Evolutionary conservation across 2,888 invertebrate genomes (phyloP), one percentile per base, ranked within the genome.

Genomic region (Tetragonisca angustula): DNA sequence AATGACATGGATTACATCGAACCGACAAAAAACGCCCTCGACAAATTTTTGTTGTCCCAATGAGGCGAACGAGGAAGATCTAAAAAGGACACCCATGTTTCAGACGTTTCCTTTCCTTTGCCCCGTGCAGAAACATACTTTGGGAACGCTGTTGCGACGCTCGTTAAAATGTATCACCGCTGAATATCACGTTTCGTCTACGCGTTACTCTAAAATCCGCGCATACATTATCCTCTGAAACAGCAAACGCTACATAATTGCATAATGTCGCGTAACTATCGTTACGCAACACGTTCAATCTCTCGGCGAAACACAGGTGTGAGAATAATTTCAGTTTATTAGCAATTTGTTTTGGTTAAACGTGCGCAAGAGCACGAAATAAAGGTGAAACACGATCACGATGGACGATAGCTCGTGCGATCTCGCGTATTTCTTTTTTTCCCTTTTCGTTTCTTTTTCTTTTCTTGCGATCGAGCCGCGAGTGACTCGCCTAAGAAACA

Each of bases 231-330:
- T 50, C 59, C 56, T 50, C 19, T 2, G 13, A 27, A 64, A 32
- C 32, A 64, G 13, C 4, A 32, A 64, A 21, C 27, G 15, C 2
- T 4, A 21, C 15, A 17, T 17, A 4, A 54, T 76, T 24, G 13
- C 50, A 62, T 65, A 76, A 64, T 50, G 36, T 81, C 76, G 68
- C 62, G n/a, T 27, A 81, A 71, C 24, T 36, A 36, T 19, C 4
- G 19, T 81, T 83, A 32, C 54, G 71, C 19, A 81, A 81, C 54
- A 36, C 24, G 13, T 75, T 49, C 24, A 71, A 67, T 75, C 11
- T 52, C 15, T 24, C 2, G 49, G 64, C 1, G 9, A 75, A 67
- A 50, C n/a, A 65, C n/a, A 67, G 67, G 59, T 75, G 54, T 24
- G 61, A 54, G 54, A 54, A 43, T 15, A 36, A 54, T 52, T 64